These are phyloP conservation scores for Beris chalybata DNA, from an alignment of 2,888 invertebrate species.

Conservation along the genomic window DNA sequence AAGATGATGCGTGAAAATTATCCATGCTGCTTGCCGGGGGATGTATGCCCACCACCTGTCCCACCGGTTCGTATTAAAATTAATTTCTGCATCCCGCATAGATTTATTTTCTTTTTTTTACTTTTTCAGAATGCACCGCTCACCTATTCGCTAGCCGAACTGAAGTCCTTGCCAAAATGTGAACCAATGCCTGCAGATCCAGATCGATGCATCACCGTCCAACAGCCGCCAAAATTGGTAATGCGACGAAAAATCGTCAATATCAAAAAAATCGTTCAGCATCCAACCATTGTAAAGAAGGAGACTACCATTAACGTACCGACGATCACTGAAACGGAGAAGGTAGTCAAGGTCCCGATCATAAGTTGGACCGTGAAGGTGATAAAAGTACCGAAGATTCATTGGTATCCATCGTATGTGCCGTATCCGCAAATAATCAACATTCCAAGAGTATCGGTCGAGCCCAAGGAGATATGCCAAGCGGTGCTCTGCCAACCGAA, in stretches of 20 bases:
- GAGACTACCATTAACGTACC: not conserved
- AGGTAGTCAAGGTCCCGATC: not conserved
- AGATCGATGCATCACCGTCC: slow-evolving; percentile 28
- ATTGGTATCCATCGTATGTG: slow-evolving; percentile 7
- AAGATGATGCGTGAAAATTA: slow-evolving; percentile 15
- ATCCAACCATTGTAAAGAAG: slow-evolving; percentile 21
- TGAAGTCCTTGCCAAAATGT: slow-evolving; percentile 31
- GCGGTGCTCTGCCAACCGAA: slow-evolving; percentile 34
- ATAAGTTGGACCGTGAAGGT: slow-evolving; percentile 7
- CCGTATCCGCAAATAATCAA: slow-evolving; percentile 22
- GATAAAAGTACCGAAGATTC: slow-evolving; percentile 12
- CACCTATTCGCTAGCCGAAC: slow-evolving; percentile 3
- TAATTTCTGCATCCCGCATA: not conserved
- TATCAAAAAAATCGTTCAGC: slow-evolving; percentile 22
- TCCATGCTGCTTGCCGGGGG: slow-evolving; percentile 15
- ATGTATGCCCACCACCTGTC: slow-evolving; percentile 20
- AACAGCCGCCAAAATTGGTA: slow-evolving; percentile 32
- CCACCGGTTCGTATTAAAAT: slow-evolving; percentile 11
- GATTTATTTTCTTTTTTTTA: not conserved
- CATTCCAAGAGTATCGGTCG: slow-evolving; percentile 22
- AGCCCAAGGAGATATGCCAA: slow-evolving; percentile 35
- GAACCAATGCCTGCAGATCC: slow-evolving; percentile 20
- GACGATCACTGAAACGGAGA: not conserved
- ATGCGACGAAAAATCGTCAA: slow-evolving; percentile 29
- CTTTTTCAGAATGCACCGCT: slow-evolving; percentile 14